Evolutionary conservation across 92 coral and sea anemone genomes (phyloP), one percentile per base, ranked within the genome.

Genomic region (Meandrina meandrites): DNA sequence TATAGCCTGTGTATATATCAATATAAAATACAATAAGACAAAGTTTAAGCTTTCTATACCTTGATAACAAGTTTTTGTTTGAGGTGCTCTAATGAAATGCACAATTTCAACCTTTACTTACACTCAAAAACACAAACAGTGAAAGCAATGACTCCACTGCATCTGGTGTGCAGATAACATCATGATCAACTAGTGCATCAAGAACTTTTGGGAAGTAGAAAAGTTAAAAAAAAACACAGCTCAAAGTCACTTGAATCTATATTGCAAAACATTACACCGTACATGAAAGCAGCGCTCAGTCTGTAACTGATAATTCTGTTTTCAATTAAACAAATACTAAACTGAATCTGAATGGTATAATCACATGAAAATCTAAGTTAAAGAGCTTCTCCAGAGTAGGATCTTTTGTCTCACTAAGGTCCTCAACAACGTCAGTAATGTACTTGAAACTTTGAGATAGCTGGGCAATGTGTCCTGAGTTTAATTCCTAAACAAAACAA

Each of bases 101-200:
- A 36, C 28, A 30, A 79, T 57, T 18, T 53, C 37, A 11, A 15
- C n/a, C 24, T 28, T 27, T 74, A 84, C 87, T 73, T 53, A 84
- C 87, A 74, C 13, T 74, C 35, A 84, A 67, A 27, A 84, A 58
- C 5, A 8, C 28, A 40, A 75, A 16, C 51, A 84, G 24, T 12
- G 87, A 84, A 54, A 74, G 21, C 48, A 84, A 36, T 8, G 77
- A 24, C 8, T 84, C 87, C 69, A 73, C 48, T 35, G 81, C 87
- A 84, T 84, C 87, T 56, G 87, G 80, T 75, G 72, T 84, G 70
- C 73, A 84, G 22, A 84, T 69, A 84, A 84, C 87, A 10, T 40
- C 81, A 27, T 40, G 37, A 35, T 84, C 80, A 75, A 84, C 72
- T 9, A 57, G 53, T 8, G 24, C 31, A 34, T 75, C 28, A 74